Conservation (phyloP, 2,797 vertebrate species). For the Mastacembelus armatus region DNA sequence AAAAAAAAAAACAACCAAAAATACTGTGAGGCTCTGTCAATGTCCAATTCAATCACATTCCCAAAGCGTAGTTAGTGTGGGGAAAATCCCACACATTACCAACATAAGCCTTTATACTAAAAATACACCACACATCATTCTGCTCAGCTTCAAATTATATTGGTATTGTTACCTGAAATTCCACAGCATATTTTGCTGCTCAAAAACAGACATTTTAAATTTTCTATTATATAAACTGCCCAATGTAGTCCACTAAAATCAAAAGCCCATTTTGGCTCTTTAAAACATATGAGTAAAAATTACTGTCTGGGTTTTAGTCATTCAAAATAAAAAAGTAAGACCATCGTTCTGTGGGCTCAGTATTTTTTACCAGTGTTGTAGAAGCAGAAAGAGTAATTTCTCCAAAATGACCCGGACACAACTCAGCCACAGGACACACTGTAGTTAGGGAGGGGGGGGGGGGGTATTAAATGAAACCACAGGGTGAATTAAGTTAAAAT, state of each 20-base stretch:
- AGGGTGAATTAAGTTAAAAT: conserved; percentile 12
- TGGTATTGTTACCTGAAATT: not conserved
- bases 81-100: conserved; percentile 31
- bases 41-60: conserved; percentile 42
- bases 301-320: not conserved
- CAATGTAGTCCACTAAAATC: not conserved
- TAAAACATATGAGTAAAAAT: not conserved
- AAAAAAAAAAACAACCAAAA: conserved; percentile 48
- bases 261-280: not conserved
- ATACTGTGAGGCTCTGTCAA: conserved; percentile 34
- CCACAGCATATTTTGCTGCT: not conserved
- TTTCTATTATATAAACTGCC: not conserved
- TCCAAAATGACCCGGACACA: conserved; percentile 13
- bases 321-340: not conserved
- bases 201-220: not conserved
- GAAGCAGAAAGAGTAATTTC: not conserved
- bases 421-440: not conserved
- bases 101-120: not conserved
- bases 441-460: not conserved
- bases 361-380: too few relatives aligned
- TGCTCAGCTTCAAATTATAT: conserved; percentile 11
- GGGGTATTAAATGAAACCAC: not conserved
- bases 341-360: not conserved
- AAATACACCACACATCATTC: conserved; percentile 18
- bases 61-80: not conserved